Evolutionary conservation across 30 jellyfish, hydroid and myxozoan genomes (phyloP), one percentile per base, ranked within the genome.

Genomic region (Hydractinia echinata): DNA sequence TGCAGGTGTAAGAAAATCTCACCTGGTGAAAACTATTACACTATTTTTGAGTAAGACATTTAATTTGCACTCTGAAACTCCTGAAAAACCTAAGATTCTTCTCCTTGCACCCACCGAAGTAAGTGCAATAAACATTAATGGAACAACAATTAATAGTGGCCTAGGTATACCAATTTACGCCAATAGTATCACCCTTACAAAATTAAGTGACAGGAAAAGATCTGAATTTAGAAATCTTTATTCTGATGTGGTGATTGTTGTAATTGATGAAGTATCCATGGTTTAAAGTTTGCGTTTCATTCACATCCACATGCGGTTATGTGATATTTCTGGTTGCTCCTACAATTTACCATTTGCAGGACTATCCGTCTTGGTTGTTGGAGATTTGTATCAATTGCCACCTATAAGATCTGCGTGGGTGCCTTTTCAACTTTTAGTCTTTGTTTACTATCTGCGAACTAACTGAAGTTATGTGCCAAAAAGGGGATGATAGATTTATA

Each of bases 241-340:
- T n/a, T 48, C 10, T 10, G 39, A 52, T n/a, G n/a, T n/a, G n/a
- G n/a, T n/a, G n/a, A n/a, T 74, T 6, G 15, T 56, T 74, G 4
- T 77, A 14, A 77, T 77, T 18, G 85, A 7, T 54, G 85, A 77
- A 30, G 60, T 77, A 51, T 77, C 82, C 20, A 77, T 77, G 85
- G 82, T 77, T 58, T 77, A 54, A 14, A 54, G 39, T 60, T 15
- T 11, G 11, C 79, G 11, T 15, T 79, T 76, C 21, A 51, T 56
- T n/a, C 18, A 76, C 53, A 76, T 76, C 79, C 84, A 76, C 49
- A 54, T 14, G 51, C 52, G 84, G 79, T 10, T 76, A n/a, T 49
- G 7, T 10, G 84, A 55, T 54, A 77, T 77, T 77, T 77, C 60
- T 51, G 84, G 84, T 9, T 50, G 48, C 54, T 19, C 52, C 55